phyloP scores from a whole-genome alignment of 2,797 vertebrate genomes.

The Lepus townsendii region DNA sequence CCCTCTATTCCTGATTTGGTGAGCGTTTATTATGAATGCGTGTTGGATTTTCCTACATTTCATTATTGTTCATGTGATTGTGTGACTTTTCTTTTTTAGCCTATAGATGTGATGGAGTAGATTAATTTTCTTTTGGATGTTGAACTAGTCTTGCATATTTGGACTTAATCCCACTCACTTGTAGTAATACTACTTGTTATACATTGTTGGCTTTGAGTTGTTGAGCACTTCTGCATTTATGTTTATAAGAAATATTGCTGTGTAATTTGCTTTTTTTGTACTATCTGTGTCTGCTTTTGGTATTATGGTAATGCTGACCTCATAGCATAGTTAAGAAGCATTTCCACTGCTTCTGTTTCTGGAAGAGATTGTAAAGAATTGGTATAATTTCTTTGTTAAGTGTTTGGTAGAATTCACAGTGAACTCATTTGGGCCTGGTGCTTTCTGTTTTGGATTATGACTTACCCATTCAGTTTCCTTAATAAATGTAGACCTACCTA shows the following conservation, averaged over 20 bases:
- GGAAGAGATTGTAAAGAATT: not conserved
- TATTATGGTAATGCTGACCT: not conserved
- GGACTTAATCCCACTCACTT: not conserved
- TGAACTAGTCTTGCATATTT: not conserved
- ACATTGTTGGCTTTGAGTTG: not conserved
- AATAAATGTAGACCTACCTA: not conserved
- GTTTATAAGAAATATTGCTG: not conserved
- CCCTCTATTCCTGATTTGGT: not conserved
- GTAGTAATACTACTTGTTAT: not conserved
- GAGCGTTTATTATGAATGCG: not conserved
- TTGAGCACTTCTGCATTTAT: not conserved
- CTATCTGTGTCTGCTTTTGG: not conserved
- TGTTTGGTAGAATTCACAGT: not conserved
- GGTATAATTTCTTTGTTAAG: not conserved
- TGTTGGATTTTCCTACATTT: not conserved
- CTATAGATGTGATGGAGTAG: not conserved
- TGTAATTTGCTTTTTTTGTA: slow-evolving; percentile 11
- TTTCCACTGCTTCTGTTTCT: not conserved
- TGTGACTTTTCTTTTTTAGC: slow-evolving; percentile 34
- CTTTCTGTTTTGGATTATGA: not conserved
- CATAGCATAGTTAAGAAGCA: not conserved
- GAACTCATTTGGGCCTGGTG: not conserved
- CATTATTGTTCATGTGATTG: not conserved
- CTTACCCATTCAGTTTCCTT: not conserved
- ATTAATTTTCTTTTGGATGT: not conserved